A percentile compares a stretch with the other conserved stretches of the same genome.
These are phyloP conservation scores for Tenualosa thibaudeaui DNA, from an alignment of 2,797 vertebrate species.

Conservation along the genomic window DNA sequence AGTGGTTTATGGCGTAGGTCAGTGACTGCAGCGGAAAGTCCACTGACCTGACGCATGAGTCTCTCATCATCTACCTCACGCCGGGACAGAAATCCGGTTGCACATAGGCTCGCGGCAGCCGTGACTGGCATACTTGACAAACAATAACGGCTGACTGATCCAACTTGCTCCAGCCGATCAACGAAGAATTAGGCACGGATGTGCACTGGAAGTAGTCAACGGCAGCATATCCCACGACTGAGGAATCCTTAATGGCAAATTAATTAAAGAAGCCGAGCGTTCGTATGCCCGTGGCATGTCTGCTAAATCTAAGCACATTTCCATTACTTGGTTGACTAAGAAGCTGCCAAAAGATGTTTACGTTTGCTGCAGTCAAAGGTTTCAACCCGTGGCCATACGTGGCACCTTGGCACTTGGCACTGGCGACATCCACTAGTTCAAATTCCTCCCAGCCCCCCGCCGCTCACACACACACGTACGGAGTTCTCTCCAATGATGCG, in stretches of 20 bases:
- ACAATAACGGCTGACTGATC: neutral
- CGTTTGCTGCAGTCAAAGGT: neutral
- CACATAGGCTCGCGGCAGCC: neutral
- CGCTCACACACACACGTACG: constrained; percentile 34
- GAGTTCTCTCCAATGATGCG: too few relatives aligned
- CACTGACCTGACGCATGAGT: constrained; percentile 12
- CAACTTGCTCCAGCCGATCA: neutral
- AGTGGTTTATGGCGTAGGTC: neutral
- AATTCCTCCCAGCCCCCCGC: constrained; percentile 27
- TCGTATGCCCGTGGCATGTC: neutral
- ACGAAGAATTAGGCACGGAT: neutral
- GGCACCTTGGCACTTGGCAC: neutral
- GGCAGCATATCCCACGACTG: neutral
- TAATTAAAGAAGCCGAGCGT: neutral
- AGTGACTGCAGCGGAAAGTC: constrained; percentile 21
- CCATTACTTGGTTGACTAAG: neutral
- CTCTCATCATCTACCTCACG: neutral
- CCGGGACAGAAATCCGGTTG: constrained; percentile 12
- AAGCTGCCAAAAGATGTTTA: neutral
- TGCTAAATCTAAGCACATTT: neutral
- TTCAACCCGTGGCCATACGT: neutral
- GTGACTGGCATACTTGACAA: neutral
- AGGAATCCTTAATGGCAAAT: neutral
- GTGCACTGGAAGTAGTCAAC: neutral
- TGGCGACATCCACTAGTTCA: neutral